Conservation (phyloP, 2,113 vertebrate genomes). For the Dinomys branickii region DNA sequence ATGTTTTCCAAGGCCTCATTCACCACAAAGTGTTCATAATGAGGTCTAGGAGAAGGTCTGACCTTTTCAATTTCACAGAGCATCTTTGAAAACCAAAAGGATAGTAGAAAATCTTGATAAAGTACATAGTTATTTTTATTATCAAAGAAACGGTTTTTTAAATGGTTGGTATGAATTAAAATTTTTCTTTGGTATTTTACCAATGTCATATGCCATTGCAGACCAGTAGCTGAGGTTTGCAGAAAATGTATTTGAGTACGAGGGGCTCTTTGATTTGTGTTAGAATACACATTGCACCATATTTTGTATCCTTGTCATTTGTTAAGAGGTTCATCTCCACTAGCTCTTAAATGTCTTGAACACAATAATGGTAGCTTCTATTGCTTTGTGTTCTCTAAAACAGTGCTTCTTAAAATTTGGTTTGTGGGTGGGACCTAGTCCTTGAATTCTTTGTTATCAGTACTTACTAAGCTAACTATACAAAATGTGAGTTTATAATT, state of each 20-base stretch:
- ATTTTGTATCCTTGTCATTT: slow-evolving; percentile 2
- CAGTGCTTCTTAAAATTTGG: neutral
- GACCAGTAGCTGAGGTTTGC: neutral
- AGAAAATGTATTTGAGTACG: neutral
- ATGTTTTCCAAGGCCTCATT: slow-evolving; percentile 53
- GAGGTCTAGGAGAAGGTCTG: neutral
- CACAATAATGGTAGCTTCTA: neutral
- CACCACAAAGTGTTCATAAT: slow-evolving; percentile 29
- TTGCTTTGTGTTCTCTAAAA: slow-evolving; percentile 31
- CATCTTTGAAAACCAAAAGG: slow-evolving; percentile 18
- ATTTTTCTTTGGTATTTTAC: slow-evolving; percentile 11
- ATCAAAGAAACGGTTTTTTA: slow-evolving; percentile 6
- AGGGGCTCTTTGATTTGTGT: slow-evolving; percentile 33
- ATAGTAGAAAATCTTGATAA: neutral
- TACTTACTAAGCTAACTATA: neutral
- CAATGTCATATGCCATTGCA: neutral
- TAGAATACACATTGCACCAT: neutral
- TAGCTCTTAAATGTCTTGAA: slow-evolving; percentile 28
- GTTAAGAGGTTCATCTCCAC: slow-evolving; percentile 1
- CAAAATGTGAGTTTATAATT: neutral
- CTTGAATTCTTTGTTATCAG: neutral
- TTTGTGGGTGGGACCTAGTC: neutral
- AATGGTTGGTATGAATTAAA: slow-evolving; percentile 2
- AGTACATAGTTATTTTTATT: neutral
- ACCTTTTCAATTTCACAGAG: slow-evolving; percentile 51